A percentile compares a stretch with the other conserved stretches of the same genome.
phyloP scores from a whole-genome alignment of 2,797 vertebrate species.

The Hydrocynus forskahlii region DNA sequence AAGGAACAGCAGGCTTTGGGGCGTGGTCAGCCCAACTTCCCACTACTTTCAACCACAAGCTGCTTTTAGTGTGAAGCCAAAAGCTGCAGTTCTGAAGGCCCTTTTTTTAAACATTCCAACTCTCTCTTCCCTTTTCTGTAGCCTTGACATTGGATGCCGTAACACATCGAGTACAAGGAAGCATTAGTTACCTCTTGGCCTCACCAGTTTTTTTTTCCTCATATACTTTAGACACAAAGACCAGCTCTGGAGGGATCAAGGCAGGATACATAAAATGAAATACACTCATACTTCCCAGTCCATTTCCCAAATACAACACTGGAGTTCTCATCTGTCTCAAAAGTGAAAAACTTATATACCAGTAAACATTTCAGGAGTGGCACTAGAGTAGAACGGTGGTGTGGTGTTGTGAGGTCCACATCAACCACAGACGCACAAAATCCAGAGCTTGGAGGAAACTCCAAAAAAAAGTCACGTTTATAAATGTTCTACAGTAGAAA shows the following conservation, averaged over 20 bases:
- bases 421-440: too few species aligned
- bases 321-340: neutral
- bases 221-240: constrained; percentile 59
- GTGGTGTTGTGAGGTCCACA: too few species aligned
- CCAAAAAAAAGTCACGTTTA: too few species aligned
- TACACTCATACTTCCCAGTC: neutral
- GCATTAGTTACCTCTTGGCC: constrained; percentile 40
- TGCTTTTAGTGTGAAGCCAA: constrained; percentile 64
- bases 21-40: constrained; percentile 67
- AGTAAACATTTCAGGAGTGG: neutral
- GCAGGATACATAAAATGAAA: constrained; percentile 13
- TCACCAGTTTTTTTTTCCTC: neutral
- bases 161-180: constrained; percentile 14
- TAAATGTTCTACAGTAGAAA: too few species aligned
- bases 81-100: constrained; percentile 61
- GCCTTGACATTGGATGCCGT: constrained; percentile 22
- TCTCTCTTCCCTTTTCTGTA: constrained; percentile 47
- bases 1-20: constrained; percentile 56
- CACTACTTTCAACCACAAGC: constrained; percentile 68
- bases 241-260: constrained; percentile 34
- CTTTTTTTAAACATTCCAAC: constrained; percentile 51
- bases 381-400: too few species aligned
- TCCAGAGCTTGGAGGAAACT: too few species aligned
- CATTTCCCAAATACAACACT: neutral
- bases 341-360: neutral